A percentile compares a stretch with the other conserved stretches of the same genome.
Conservation (phyloP, 2,113 vertebrate genomes). For the Anseranas semipalmata region DNA sequence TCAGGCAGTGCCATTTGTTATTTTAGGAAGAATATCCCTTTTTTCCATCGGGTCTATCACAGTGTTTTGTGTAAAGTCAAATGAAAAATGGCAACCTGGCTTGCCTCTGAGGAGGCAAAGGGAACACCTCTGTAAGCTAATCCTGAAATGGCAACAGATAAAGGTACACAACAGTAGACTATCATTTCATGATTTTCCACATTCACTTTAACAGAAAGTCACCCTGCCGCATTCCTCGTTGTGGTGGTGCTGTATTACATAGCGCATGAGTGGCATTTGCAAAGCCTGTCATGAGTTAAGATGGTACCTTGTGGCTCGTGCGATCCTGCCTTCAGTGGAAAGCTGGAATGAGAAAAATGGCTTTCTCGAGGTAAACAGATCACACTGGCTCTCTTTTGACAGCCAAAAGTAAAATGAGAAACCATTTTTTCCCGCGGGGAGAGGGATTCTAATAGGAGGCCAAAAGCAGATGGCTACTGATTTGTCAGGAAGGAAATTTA, state of each 20-base stretch:
- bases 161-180: not conserved
- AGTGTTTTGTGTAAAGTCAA: not conserved
- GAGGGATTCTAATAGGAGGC: not conserved
- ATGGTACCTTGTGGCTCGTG: not conserved
- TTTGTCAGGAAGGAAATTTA: conserved; percentile 25
- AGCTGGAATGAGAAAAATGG: not conserved
- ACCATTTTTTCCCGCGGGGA: not conserved
- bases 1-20: not conserved
- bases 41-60: not conserved
- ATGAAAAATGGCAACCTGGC: not conserved
- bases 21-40: not conserved
- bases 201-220: conserved; percentile 41
- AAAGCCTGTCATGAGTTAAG: conserved; percentile 4
- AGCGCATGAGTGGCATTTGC: not conserved
- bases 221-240: conserved; percentile 53
- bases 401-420: not conserved
- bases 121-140: not conserved
- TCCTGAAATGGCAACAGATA: not conserved
- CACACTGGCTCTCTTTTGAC: not conserved
- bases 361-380: not conserved
- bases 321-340: not conserved
- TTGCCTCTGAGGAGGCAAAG: not conserved
- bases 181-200: conserved; percentile 38
- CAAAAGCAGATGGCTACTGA: not conserved
- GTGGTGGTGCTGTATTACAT: conserved; percentile 45